Evolutionary conservation across 2,888 invertebrate species (phyloP).

Genomic region (Callosobruchus maculatus): DNA sequence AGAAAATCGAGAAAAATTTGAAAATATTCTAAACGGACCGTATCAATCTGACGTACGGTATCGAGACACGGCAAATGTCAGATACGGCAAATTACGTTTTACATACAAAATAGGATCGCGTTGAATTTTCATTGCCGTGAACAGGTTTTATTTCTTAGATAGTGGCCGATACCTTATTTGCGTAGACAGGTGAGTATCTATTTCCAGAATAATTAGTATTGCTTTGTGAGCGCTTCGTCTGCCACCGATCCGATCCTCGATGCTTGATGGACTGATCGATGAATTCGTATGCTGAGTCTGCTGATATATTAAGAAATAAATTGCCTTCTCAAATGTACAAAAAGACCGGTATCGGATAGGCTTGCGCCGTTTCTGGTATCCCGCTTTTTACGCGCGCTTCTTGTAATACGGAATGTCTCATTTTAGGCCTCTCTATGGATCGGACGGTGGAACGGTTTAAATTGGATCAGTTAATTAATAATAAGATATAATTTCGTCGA

Average conservation of each 20-base stretch:
- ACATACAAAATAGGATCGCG: neutral
- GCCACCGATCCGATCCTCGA: neutral
- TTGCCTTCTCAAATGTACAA: neutral
- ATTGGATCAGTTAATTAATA: no score
- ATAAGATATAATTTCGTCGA: no score
- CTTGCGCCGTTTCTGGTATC: neutral
- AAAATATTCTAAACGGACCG: neutral
- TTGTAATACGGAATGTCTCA: no score
- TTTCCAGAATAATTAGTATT: neutral
- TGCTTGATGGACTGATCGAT: neutral
- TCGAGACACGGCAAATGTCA: neutral
- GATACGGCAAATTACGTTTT: slow-evolving; percentile 1
- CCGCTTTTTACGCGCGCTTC: no score
- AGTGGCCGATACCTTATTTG: neutral
- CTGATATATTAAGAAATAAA: neutral
- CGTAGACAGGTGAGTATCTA: neutral
- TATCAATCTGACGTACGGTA: neutral
- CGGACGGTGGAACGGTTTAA: no score
- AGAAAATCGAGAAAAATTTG: no score
- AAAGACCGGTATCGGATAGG: neutral
- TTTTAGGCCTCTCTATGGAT: no score
- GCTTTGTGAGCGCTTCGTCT: neutral
- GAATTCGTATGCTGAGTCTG: neutral
- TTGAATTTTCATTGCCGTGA: neutral
- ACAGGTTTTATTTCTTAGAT: slow-evolving; percentile 2